Conservation (phyloP, 2,113 vertebrate species). For the Irena cyanogastra region DNA sequence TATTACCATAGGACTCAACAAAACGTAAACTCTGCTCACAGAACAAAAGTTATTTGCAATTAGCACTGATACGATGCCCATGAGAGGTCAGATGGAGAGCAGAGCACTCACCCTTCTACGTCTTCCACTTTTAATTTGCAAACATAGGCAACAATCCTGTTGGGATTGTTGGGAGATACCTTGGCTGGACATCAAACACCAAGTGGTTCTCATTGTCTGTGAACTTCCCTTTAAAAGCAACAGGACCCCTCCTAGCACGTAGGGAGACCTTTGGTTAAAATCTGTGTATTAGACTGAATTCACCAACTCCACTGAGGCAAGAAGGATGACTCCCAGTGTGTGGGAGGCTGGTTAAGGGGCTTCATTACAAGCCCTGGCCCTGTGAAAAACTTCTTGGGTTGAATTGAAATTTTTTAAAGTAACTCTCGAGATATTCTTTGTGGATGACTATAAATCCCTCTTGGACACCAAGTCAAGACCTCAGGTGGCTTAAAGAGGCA, state of each 20-base stretch:
- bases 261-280: background rate
- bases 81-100: slow-evolving; percentile 19
- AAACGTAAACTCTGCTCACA: background rate
- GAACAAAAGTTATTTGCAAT: slow-evolving; percentile 21
- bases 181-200: background rate
- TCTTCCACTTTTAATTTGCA: slow-evolving; percentile 3
- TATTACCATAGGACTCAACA: background rate
- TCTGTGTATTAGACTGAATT: background rate
- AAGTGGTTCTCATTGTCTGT: slow-evolving; percentile 10
- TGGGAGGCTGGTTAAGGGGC: background rate
- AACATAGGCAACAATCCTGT: background rate
- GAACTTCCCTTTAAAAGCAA: slow-evolving; percentile 21
- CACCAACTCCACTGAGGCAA: background rate
- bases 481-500: background rate
- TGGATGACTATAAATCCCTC: background rate
- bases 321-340: background rate
- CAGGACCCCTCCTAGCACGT: background rate
- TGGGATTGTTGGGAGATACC: background rate
- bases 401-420: background rate
- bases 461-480: background rate
- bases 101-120: background rate
- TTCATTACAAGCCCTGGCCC: background rate
- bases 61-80: background rate
- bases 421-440: background rate
- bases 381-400: background rate